Conservation (phyloP, 1,140 invertebrate species). For the Tetragnatha versicolor region DNA sequence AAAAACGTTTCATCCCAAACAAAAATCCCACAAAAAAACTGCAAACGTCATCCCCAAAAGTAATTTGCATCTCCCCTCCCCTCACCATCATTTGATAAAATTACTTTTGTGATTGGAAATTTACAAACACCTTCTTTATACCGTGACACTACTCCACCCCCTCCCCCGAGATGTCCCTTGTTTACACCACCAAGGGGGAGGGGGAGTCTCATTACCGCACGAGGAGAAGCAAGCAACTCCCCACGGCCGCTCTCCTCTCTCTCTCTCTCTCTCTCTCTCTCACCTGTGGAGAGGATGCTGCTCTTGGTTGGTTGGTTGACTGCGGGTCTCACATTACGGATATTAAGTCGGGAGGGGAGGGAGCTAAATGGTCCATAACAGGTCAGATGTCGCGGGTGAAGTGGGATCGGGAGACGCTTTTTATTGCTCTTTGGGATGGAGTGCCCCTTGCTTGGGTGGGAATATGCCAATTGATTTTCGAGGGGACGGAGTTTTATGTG, state of each 20-base stretch:
- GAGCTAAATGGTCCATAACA: conserved; percentile 52
- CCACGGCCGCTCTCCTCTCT: background rate
- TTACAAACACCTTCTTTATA: conserved; percentile 45
- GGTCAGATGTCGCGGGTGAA: conserved; percentile 36
- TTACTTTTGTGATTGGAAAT: conserved; percentile 52
- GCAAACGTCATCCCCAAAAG: too few relatives aligned
- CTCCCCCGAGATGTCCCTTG: background rate
- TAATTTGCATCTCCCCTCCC: background rate
- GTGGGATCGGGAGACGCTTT: background rate
- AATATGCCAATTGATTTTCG: too few relatives aligned
- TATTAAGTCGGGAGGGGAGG: conserved; percentile 43
- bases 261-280: background rate
- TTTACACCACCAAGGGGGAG: conserved; percentile 14
- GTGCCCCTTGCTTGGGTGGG: too few relatives aligned
- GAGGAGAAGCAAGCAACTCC: too few relatives aligned
- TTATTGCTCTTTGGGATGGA: too few relatives aligned
- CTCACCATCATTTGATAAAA: conserved; percentile 40
- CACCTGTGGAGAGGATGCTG: background rate
- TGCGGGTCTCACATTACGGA: conserved; percentile 49
- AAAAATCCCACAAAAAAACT: too few relatives aligned
- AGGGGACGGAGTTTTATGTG: too few relatives aligned
- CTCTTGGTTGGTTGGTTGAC: conserved; percentile 29
- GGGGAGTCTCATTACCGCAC: too few relatives aligned
- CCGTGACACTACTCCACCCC: conserved; percentile 16
- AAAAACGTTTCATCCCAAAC: too few relatives aligned